A percentile compares a stretch with the other conserved stretches of the same genome.
Conservation (phyloP, 2,888 invertebrate species). For the Xiphydria camelus region DNA sequence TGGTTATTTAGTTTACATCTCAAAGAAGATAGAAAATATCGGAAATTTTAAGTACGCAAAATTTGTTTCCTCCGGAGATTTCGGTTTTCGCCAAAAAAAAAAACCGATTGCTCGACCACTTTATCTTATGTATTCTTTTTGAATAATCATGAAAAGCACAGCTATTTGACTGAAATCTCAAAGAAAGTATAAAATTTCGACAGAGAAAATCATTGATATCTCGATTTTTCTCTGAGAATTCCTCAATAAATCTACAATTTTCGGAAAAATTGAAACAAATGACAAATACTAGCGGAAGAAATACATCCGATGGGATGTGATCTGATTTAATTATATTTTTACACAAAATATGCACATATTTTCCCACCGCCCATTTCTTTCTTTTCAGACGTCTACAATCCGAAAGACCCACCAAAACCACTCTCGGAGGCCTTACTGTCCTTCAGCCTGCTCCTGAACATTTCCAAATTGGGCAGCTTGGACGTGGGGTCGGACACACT, state of each 20-base stretch:
- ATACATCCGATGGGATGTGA: too few relatives aligned
- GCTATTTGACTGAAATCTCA: too few relatives aligned
- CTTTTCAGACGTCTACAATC: conserved; percentile 32
- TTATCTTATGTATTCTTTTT: too few relatives aligned
- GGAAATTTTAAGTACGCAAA: too few relatives aligned
- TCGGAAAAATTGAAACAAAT: neutral
- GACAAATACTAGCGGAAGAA: neutral
- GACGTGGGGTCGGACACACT: conserved; percentile 60
- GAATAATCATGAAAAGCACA: too few relatives aligned
- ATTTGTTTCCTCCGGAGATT: too few relatives aligned
- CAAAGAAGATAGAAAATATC: too few relatives aligned
- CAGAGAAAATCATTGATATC: neutral
- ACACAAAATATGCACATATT: neutral
- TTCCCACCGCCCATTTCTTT: too few relatives aligned
- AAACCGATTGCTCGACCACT: too few relatives aligned
- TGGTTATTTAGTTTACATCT: too few relatives aligned
- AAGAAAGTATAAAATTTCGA: neutral
- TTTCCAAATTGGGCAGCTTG: conserved; percentile 41
- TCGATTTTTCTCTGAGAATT: too few relatives aligned
- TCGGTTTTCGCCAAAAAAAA: too few relatives aligned
- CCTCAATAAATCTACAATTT: neutral
- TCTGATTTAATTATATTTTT: conserved; percentile 1
- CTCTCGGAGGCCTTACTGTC: conserved; percentile 41
- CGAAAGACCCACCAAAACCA: conserved; percentile 33
- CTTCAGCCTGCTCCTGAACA: conserved; percentile 44